Evolutionary conservation across 2,888 invertebrate genomes (phyloP), one percentile per base, ranked within the genome.

Genomic region (Ochropacha duplaris): DNA sequence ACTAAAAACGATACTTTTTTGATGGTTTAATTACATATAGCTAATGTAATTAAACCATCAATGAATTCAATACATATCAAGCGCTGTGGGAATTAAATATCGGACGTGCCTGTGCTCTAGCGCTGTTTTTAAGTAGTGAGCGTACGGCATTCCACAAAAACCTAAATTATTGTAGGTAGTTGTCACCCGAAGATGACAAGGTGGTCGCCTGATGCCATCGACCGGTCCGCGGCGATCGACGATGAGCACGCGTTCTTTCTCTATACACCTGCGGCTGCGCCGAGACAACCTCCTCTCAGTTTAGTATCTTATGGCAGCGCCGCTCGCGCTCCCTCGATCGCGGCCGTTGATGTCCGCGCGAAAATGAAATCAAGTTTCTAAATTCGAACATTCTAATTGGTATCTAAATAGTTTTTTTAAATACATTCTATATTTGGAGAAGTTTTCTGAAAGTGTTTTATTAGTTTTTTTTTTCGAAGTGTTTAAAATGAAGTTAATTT

Each of bases 291-390:
- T 79, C 75, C 76, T 79, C 78, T 81, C 82, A 87, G 87, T 88
- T 72, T 73, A 83, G 76, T 79, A 81, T 79, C 76, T 77, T 84
- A 85, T 86, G 83, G 78, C 87, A 80, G 81, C 74, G 83, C 71
- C 83, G 88, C 82, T 85, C 86, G 87, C 83, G 86, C 79, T 76
- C 68, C 72, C 70, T 74, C 78, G 77, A 65, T 68, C 73, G 78
- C 81, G 81, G 73, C 71, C 76, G 74, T 66, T 65, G 57, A 69
- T 60, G 62, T 56, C 65, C 84, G 87, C 86, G 87, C 84, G 84
- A 86, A 88, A 88, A 87, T 88, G 82, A 84, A 76, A 84, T 81
- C 82, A 81, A 76, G 63, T 67, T 84, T 84, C 76, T 84, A 83
- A 86, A 79, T 78, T 79, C 62, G 59, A 78, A 78, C 58, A 60